These are phyloP conservation scores for Sinopyrophorus schimmeli DNA, from an alignment of 2,888 invertebrate genomes.

Conservation along the genomic window DNA sequence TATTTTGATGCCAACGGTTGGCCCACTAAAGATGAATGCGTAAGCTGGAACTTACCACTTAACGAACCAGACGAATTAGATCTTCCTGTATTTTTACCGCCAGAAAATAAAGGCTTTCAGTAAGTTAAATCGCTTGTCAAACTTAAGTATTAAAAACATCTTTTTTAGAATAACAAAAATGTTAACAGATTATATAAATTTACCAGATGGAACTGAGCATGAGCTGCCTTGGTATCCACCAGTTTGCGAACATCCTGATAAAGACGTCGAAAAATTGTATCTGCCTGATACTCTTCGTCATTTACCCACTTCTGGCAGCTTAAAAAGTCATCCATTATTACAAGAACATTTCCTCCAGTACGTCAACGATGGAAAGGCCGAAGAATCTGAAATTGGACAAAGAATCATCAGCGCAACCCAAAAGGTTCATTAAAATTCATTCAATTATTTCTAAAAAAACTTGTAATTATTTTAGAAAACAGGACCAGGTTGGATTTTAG, in stretches of 20 bases:
- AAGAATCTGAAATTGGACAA: conserved; percentile 77
- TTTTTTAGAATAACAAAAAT: conserved; percentile 57
- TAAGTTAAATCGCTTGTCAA: conserved; percentile 52
- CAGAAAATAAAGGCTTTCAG: conserved; percentile 79
- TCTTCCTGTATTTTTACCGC: conserved; percentile 71
- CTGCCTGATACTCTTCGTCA: conserved; percentile 48
- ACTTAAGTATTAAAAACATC: neutral
- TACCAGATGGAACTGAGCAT: conserved; percentile 64
- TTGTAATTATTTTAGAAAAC: conserved; percentile 59
- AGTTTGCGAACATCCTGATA: conserved; percentile 59
- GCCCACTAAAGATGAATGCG: conserved; percentile 60
- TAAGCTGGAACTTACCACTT: conserved; percentile 52
- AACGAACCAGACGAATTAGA: conserved; percentile 59
- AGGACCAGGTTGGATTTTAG: conserved; percentile 74
- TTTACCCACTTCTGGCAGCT: conserved; percentile 38
- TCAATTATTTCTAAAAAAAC: neutral
- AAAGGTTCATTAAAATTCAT: conserved; percentile 55
- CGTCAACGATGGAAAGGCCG: conserved; percentile 51
- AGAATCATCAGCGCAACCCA: conserved; percentile 73
- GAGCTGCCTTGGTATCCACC: conserved; percentile 80
- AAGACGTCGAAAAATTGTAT: conserved; percentile 40
- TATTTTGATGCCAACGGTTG: conserved; percentile 62
- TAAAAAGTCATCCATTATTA: conserved; percentile 45
- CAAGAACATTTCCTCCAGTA: conserved; percentile 48
- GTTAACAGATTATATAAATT: conserved; percentile 65